Conservation (phyloP, 2,888 invertebrate genomes). For the Clostera curtula region DNA sequence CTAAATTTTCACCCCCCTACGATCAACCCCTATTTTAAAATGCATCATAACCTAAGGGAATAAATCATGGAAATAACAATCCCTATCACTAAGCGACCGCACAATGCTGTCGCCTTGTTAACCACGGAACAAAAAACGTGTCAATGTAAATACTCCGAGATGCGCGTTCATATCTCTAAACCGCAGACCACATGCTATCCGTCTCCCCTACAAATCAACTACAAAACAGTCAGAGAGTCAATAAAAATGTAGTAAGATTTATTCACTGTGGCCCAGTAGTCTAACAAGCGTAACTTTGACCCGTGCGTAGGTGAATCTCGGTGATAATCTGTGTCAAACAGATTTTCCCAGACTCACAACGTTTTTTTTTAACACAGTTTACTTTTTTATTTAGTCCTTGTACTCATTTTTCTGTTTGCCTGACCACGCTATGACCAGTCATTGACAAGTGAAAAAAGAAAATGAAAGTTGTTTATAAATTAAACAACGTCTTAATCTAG, state of each 20-base stretch:
- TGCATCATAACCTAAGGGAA: constrained; percentile 23
- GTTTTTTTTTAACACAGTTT: constrained; percentile 37
- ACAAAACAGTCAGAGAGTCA: constrained; percentile 25
- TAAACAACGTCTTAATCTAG: constrained; percentile 31
- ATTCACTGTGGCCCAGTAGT: constrained; percentile 14
- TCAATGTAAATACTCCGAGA: constrained; percentile 55
- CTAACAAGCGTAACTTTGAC: constrained; percentile 16
- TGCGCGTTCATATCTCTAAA: constrained; percentile 34
- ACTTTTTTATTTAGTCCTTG: constrained; percentile 51
- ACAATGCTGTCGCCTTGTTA: constrained; percentile 63
- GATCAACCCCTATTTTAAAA: no score
- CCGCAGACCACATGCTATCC: constrained; percentile 38
- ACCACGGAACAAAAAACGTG: constrained; percentile 58
- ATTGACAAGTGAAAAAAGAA: constrained; percentile 39
- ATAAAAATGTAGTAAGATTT: constrained; percentile 16
- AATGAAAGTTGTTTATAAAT: constrained; percentile 51
- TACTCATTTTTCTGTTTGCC: constrained; percentile 38
- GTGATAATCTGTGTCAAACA: constrained; percentile 38
- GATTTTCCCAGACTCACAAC: constrained; percentile 40
- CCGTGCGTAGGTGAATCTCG: constrained; percentile 37
- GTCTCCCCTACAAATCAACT: constrained; percentile 19
- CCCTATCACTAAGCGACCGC: constrained; percentile 49
- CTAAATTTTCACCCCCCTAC: no score
- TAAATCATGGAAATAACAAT: constrained; percentile 55
- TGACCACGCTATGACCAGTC: constrained; percentile 21